Evolutionary conservation across 1,140 invertebrate species (phyloP).

Genomic region (Bombus confusus): DNA sequence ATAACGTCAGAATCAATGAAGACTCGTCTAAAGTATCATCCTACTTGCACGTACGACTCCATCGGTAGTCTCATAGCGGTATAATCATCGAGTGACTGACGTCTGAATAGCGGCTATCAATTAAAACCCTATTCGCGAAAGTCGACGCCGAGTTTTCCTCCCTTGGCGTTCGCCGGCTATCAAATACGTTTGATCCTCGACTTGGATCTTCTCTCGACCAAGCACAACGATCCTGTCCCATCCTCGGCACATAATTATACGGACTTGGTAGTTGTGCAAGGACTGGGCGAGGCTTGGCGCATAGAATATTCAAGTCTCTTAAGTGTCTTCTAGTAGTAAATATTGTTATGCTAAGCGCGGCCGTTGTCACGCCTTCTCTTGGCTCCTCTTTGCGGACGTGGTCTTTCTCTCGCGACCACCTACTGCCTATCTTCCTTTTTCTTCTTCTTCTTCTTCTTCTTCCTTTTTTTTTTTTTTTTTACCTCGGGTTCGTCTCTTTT

Average conservation of each 20-base stretch:
- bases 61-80: neutral
- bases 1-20: neutral
- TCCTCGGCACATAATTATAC: conserved; percentile 61
- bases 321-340: conserved; percentile 71
- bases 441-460: too few species aligned
- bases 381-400: conserved; percentile 7
- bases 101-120: conserved; percentile 24
- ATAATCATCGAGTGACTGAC: conserved; percentile 15
- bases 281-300: conserved; percentile 61
- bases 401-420: neutral
- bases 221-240: conserved; percentile 48
- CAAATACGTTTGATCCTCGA: neutral
- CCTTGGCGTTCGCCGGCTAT: neutral
- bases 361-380: conserved; percentile 68
- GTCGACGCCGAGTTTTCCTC: neutral
- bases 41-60: neutral
- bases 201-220: neutral
- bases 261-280: conserved; percentile 57
- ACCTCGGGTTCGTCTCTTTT: neutral
- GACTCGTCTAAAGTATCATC: neutral
- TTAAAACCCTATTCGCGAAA: conserved; percentile 11
- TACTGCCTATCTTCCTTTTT: neutral
- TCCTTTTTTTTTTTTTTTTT: neutral
- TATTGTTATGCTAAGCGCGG: conserved; percentile 73
- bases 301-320: conserved; percentile 68